These are phyloP conservation scores for Knipowitschia caucasica DNA, from an alignment of 2,797 vertebrate species.

Conservation along the genomic window DNA sequence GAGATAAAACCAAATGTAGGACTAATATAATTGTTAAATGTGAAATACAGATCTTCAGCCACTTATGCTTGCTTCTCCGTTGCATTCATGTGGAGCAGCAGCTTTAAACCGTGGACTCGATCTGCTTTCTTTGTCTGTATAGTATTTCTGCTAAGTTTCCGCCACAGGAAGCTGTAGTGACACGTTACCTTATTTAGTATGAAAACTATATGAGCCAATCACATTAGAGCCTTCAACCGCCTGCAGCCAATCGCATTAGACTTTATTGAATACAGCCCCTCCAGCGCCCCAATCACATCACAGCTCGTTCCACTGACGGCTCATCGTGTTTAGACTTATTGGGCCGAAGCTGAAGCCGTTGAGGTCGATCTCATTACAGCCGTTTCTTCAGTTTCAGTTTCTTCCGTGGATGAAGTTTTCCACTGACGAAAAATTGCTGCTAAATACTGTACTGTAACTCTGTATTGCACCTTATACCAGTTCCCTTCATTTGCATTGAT, in stretches of 20 bases:
- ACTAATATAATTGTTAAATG: too few species aligned
- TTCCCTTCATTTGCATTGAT: too few species aligned
- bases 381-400: too few species aligned
- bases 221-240: slow-evolving; percentile 37
- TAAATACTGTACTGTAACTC: too few species aligned
- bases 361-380: slow-evolving; percentile 51
- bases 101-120: too few species aligned
- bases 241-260: slow-evolving; percentile 55
- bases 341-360: slow-evolving; percentile 29
- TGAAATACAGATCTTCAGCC: too few species aligned
- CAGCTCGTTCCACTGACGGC: slow-evolving; percentile 53
- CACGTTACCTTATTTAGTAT: slow-evolving; percentile 33
- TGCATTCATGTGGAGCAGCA: too few species aligned
- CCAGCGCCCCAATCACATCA: slow-evolving; percentile 37
- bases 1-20: too few species aligned
- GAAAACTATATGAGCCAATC: slow-evolving; percentile 50
- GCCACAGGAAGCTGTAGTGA: slow-evolving; percentile 22
- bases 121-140: background rate
- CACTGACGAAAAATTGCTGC: too few species aligned
- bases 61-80: too few species aligned
- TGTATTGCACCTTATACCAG: too few species aligned
- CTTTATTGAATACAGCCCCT: slow-evolving; percentile 49
- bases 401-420: too few species aligned
- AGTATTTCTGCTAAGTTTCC: slow-evolving; percentile 17
- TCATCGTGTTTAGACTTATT: slow-evolving; percentile 55